Evolutionary conservation across 2,888 invertebrate genomes (phyloP), one percentile per base, ranked within the genome.

Genomic region (Tetheella fluctuosa): DNA sequence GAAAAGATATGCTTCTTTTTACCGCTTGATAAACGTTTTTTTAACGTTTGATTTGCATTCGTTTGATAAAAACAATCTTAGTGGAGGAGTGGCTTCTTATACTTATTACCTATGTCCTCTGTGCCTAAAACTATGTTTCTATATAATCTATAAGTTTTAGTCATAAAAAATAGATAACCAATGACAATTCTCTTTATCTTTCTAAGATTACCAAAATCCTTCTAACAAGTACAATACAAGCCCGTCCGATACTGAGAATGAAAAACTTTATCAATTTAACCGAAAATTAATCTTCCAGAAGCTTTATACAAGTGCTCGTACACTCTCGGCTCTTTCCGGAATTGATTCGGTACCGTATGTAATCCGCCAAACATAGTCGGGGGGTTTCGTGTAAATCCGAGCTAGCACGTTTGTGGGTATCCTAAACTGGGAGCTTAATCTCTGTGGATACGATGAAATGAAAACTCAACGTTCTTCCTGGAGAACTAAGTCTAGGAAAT

Each of bases 361-460:
- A 48, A 48, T 48, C 48, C 20, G 20, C 48, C 48, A 48, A 48
- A 48, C 20, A 48, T 48, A 20, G 48, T 20, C 7, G 17, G 42
- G 37, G 42, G 48, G 34, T n/a, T 17, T 48, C 48, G 48, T 48
- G 48, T 48, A 48, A 48, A 48, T 48, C 48, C 48, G 17, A 48
- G 48, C 20, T 48, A 48, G 48, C 17, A n/a, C 48, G 20, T 48
- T 48, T 48, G 39, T n/a, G 48, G 48, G 48, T 7, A 48, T 10
- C 48, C 48, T 20, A 48, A 48, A 48, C 48, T 48, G 48, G 17
- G 10, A 20, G 10, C 48, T 48, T 48, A 48, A 48, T 42, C 48
- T 48, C 48, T 2, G 7, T 20, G 20, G n/a, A 48, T 20, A 48
- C 48, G 48, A 48, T 48, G 48, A 48, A 20, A 48, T 48, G 48